Base-by-base conservation (phyloP, 2,797 vertebrate species). In the Sebastes umbrosus region DNA sequence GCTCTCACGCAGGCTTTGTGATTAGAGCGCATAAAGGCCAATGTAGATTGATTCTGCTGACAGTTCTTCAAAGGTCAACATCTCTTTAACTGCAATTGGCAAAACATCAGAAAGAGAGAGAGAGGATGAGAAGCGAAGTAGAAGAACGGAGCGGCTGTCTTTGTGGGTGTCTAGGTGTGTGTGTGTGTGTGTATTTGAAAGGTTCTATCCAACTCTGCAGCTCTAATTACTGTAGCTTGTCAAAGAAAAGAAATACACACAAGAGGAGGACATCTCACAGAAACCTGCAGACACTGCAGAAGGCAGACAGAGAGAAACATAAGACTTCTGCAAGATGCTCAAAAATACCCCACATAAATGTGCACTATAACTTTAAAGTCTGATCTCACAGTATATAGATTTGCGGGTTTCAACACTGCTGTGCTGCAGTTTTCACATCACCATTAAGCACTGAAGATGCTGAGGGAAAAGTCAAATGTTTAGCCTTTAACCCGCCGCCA, bases 61-160 rank as follows among this genome's bases (percentile, higher is more conserved):
- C 62, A 73, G 73, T 70, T 87, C 78, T 83, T 86, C 62, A 87
- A 88, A 90, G 83, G 88, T 90, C 85, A 90, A 77, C 78, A 73
- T 84, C 77, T 79, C 71, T 87, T 90, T 70, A 82, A 86, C 75
- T 55, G 29, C 12, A 83, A 81, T 83, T 2, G 2, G 59, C 57
- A 74, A 82, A 89, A 77, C 68, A 85, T 85, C 74, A 75, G 31
- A 16, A 31, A 77, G 34, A 50, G 63, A 39, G 20, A 60, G 63
- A 73, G 50, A 71, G 58, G 63, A 73, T 36, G 73, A 54, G 57
- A 8, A 3, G 20, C 2, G 2, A 55, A 34, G 69, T 36, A 67
- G 20, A 59, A 71, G 31, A 75, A 70, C 7, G n/a, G 20, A 75
- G 79, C 22, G 2, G 60, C 73, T 55, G 43, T 24, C 46, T n/a